phyloP scores from a whole-genome alignment of 30 jellyfish, hydroid and myxozoan genomes.

The Sanderia malayensis region DNA sequence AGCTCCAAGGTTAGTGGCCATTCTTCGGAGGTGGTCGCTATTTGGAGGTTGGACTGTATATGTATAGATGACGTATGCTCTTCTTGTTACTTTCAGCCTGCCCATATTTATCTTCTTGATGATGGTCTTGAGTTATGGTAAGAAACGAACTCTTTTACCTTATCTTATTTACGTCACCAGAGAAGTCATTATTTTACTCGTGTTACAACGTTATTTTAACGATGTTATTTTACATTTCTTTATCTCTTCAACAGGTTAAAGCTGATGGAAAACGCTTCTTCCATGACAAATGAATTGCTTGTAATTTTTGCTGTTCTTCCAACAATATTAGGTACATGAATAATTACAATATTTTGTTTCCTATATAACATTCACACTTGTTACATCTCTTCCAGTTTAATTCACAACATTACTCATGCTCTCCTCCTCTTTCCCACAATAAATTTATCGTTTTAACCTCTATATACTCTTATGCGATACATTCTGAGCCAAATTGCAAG shows the following conservation, averaged over 20 bases:
- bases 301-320: conserved; percentile 38
- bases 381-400: too few species aligned
- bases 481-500: too few species aligned
- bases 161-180: background rate
- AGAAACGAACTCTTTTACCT: background rate
- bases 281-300: conserved; percentile 49
- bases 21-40: background rate
- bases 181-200: background rate
- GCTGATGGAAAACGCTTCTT: conserved; percentile 40
- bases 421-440: background rate
- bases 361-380: too few species aligned
- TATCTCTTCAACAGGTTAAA: conserved; percentile 28
- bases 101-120: conserved; percentile 78
- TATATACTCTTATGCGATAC: too few species aligned
- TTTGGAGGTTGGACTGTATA: background rate
- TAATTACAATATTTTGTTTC: too few species aligned
- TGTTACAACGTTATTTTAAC: background rate
- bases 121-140: conserved; percentile 88
- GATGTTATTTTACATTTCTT: background rate
- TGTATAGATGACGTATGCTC: background rate
- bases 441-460: background rate
- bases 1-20: background rate
- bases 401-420: too few species aligned
- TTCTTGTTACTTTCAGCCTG: conserved; percentile 41
- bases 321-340: conserved; percentile 45